These are phyloP conservation scores for Nycteola revayana DNA, from an alignment of 2,888 invertebrate genomes.

Conservation along the genomic window DNA sequence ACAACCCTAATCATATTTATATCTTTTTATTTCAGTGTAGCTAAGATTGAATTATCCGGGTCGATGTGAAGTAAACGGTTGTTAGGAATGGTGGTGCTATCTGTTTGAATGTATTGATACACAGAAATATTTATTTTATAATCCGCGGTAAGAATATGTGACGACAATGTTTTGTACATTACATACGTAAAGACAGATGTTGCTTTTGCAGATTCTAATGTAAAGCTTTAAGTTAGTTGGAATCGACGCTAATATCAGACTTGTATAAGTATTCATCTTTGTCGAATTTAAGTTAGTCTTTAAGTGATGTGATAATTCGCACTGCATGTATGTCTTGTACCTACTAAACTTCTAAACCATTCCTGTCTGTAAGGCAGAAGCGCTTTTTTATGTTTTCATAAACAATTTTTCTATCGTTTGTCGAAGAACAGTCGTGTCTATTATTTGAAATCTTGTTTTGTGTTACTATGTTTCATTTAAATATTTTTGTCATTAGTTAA, in stretches of 20 bases:
- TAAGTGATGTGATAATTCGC: slow-evolving; percentile 12
- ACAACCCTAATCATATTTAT: slow-evolving; percentile 21
- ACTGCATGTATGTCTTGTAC: not conserved
- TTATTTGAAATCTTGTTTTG: no score
- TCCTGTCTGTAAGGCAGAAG: slow-evolving; percentile 13
- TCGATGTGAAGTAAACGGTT: slow-evolving; percentile 41
- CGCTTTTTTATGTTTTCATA: no score
- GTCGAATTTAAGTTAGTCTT: slow-evolving; percentile 14
- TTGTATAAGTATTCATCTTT: slow-evolving; percentile 10
- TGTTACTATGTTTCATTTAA: no score
- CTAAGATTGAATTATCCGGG: slow-evolving; percentile 24
- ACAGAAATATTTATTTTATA: slow-evolving; percentile 31
- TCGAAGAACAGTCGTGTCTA: no score
- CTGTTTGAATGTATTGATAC: slow-evolving; percentile 51
- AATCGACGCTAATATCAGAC: slow-evolving; percentile 9
- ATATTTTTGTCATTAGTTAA: no score
- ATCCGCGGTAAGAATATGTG: slow-evolving; percentile 25
- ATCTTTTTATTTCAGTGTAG: slow-evolving; percentile 30
- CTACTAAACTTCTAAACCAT: slow-evolving; percentile 12
- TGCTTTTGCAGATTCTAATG: slow-evolving; percentile 17
- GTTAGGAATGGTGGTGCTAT: slow-evolving; percentile 74
- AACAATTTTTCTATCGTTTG: no score
- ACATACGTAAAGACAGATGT: slow-evolving; percentile 8
- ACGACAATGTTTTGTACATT: slow-evolving; percentile 23
- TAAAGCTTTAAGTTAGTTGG: slow-evolving; percentile 16